phyloP scores from a whole-genome alignment of 2,888 invertebrate species.

The Hecatera dysodea region DNA sequence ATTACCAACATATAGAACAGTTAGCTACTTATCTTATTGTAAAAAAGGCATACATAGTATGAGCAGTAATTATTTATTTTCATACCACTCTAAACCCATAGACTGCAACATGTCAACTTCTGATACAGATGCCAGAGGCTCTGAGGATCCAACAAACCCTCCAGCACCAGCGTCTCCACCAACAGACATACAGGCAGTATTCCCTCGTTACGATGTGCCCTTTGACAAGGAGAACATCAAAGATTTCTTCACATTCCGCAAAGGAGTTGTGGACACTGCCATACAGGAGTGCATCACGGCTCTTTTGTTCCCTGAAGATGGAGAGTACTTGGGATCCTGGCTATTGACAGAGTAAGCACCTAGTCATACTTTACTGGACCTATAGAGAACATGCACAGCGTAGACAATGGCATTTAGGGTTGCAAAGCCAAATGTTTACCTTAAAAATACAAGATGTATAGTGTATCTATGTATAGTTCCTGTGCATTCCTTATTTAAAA shows the following conservation, averaged over 20 bases:
- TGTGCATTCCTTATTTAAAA: too few species aligned
- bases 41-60: conserved; percentile 6
- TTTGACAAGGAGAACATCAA: conserved; percentile 91
- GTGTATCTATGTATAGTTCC: too few species aligned
- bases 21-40: background rate
- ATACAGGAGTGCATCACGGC: conserved; percentile 93
- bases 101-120: conserved; percentile 21
- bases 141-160: conserved; percentile 71
- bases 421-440: too few species aligned
- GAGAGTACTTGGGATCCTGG: conserved; percentile 94
- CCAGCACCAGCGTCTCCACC: conserved; percentile 76
- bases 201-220: conserved; percentile 86
- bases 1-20: conserved; percentile 7
- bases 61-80: background rate
- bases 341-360: conserved; percentile 94
- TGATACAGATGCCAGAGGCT: conserved; percentile 78
- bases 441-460: too few species aligned
- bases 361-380: background rate
- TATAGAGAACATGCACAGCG: too few species aligned
- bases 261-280: conserved; percentile 94
- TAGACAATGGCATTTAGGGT: too few species aligned
- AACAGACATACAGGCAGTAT: conserved; percentile 78
- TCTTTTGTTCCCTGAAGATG: conserved; percentile 93
- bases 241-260: conserved; percentile 93
- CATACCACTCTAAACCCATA: background rate